Base-by-base conservation (phyloP, 2,113 vertebrate species). In the Oxyura jamaicensis region DNA sequence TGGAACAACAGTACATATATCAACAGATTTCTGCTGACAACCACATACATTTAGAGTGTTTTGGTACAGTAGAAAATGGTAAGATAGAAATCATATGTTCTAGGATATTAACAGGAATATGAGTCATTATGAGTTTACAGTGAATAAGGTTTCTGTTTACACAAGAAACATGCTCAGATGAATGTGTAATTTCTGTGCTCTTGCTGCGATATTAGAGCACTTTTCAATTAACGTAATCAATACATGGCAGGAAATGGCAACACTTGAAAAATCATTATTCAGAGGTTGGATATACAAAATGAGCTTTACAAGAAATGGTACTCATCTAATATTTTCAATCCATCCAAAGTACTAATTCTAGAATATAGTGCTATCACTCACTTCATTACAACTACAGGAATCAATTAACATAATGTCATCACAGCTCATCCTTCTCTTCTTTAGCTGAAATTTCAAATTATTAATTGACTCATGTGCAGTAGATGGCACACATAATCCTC, bases 191-290 rank as follows among this genome's bases (percentile, higher is more conserved):
- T 86, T 68, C 59, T 88, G 39, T 74, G 19, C 39, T 88, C 39
- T 91, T 90, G 41, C 35, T 78, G 80, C 83, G 76, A 74, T 65
- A 74, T 20, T 84, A 88, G 21, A 87, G 8, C 52, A 63, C 52
- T 89, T 83, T 91, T 78, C 78, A 94, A 95, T 95, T 96, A 95
- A 92, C 42, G 20, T 68, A 93, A 95, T 95, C 95, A 90, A 94
- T 95, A 87, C 3, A 36, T 74, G 58, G 41, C 80, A 95, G 88
- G 72, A 94, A 96, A 95, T 53, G 58, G 55, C 36, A 91, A 72
- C 69, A 72, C 35, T 76, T 84, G 55, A 88, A 85, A 95, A 95
- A 91, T 90, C 35, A 77, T 94, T 96, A 92, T 81, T 87, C 60
- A 72, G 72, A 83, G 12, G 33, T 52, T 92, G 68, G 60, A 82